Conservation (phyloP, 2,888 invertebrate species). For the Heteromyza rotundicornis region DNA sequence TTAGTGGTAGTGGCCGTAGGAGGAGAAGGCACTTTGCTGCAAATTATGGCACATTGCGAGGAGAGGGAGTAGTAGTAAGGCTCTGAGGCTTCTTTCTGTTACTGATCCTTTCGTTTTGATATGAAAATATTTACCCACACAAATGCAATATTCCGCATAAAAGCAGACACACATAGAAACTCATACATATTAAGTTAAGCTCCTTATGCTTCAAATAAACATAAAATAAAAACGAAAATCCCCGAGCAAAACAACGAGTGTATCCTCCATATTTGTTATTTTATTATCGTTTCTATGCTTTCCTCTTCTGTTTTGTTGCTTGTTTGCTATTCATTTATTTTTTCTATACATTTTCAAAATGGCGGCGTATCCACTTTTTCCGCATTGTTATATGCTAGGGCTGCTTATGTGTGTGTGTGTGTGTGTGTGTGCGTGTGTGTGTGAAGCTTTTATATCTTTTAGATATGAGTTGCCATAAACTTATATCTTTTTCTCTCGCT, state of each 20-base stretch:
- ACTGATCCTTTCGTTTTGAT: slow-evolving; percentile 50
- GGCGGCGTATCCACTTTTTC: slow-evolving; percentile 19
- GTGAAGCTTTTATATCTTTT: slow-evolving; percentile 44
- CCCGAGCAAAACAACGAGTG: slow-evolving; percentile 48
- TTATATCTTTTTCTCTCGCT: slow-evolving; percentile 28
- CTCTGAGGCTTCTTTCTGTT: too few relatives aligned
- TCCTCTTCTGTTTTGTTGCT: slow-evolving; percentile 19
- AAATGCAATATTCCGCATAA: slow-evolving; percentile 22
- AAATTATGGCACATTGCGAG: slow-evolving; percentile 52
- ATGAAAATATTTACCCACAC: slow-evolving; percentile 29
- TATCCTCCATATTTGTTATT: slow-evolving; percentile 56
- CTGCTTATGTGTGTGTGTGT: not conserved
- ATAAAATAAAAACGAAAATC: slow-evolving; percentile 52
- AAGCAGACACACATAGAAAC: slow-evolving; percentile 28
- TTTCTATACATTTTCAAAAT: slow-evolving; percentile 27
- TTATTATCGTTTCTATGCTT: slow-evolving; percentile 51
- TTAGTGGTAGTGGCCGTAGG: not conserved
- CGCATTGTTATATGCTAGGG: not conserved
- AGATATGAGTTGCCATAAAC: slow-evolving; percentile 56
- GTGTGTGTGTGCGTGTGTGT: not conserved
- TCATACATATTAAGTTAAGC: slow-evolving; percentile 44
- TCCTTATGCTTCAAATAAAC: slow-evolving; percentile 51
- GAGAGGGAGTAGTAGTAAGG: too few relatives aligned
- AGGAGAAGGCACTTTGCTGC: slow-evolving; percentile 43
- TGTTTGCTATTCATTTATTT: slow-evolving; percentile 7